Conservation (phyloP, 2,888 invertebrate genomes). For the Caenorhabditis panamensis region DNA sequence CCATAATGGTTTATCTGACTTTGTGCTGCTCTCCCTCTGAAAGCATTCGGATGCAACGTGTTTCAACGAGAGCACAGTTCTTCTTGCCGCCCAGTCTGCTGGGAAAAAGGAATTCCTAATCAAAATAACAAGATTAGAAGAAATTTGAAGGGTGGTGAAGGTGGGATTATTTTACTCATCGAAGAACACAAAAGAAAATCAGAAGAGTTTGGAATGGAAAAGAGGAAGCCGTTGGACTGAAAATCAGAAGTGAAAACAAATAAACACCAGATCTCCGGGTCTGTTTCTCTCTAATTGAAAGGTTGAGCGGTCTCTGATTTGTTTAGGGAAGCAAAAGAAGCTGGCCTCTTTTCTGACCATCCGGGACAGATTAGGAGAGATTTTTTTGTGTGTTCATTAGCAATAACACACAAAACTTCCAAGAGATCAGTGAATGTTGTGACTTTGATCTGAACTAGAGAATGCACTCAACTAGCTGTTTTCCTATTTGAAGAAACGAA, state of each 20-base stretch:
- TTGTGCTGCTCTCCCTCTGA: neutral
- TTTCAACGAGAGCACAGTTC: too few relatives aligned
- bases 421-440: neutral
- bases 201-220: constrained; percentile 25
- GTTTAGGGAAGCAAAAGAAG: constrained; percentile 11
- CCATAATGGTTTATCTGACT: neutral
- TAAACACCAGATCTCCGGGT: too few relatives aligned
- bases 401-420: neutral
- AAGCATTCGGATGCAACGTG: too few relatives aligned
- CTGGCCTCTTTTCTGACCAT: neutral
- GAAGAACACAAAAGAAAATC: constrained; percentile 31
- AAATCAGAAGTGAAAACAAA: constrained; percentile 20
- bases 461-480: too few relatives aligned
- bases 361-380: constrained; percentile 14
- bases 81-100: too few relatives aligned
- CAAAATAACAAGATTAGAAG: neutral
- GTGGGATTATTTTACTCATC: constrained; percentile 23
- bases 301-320: constrained; percentile 22
- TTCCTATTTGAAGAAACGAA: too few relatives aligned
- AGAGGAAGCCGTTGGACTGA: constrained; percentile 14
- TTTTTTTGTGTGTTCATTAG: neutral
- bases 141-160: constrained; percentile 3
- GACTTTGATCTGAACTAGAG: too few relatives aligned
- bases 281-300: constrained; percentile 16
- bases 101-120: neutral